Evolutionary conservation across 2,113 vertebrate genomes (phyloP).

Genomic region (Emydocephalus ijimae): DNA sequence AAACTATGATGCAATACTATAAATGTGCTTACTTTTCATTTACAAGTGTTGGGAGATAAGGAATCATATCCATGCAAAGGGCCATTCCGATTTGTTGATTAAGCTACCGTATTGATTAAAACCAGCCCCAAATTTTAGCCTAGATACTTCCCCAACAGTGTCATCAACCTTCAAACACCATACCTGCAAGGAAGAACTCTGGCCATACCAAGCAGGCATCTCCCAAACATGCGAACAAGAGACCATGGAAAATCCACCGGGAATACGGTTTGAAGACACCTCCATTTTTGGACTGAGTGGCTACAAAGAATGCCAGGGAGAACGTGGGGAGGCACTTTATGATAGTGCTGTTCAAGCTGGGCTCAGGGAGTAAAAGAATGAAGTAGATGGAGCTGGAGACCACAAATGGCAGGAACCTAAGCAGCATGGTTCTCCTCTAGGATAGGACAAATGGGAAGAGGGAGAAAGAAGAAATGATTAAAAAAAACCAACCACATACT

Average conservation of each 20-base stretch:
- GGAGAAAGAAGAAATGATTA: not conserved
- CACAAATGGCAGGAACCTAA: constrained; percentile 69
- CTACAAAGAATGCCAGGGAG: constrained; percentile 51
- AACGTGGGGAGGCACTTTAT: constrained; percentile 75
- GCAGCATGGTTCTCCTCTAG: constrained; percentile 45
- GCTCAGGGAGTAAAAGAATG: constrained; percentile 64
- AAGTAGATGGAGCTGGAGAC: constrained; percentile 69
- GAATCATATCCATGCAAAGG: not conserved
- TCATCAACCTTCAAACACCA: constrained; percentile 18
- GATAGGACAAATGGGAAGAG: not conserved
- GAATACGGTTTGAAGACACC: constrained; percentile 60
- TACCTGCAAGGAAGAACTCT: constrained; percentile 67
- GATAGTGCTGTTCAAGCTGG: constrained; percentile 61
- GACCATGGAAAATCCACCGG: constrained; percentile 50
- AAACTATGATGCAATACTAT: not conserved
- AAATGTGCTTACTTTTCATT: not conserved
- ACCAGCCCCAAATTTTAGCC: not conserved
- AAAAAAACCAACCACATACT: too few relatives aligned
- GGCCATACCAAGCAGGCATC: constrained; percentile 82
- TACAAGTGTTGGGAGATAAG: not conserved
- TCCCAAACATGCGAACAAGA: constrained; percentile 76
- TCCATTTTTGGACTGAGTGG: not conserved
- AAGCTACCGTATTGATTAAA: not conserved
- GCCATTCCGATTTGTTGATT: not conserved
- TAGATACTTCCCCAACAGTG: not conserved